Base-by-base conservation (phyloP, 1,140 invertebrate genomes). In the Linepithema humile region DNA sequence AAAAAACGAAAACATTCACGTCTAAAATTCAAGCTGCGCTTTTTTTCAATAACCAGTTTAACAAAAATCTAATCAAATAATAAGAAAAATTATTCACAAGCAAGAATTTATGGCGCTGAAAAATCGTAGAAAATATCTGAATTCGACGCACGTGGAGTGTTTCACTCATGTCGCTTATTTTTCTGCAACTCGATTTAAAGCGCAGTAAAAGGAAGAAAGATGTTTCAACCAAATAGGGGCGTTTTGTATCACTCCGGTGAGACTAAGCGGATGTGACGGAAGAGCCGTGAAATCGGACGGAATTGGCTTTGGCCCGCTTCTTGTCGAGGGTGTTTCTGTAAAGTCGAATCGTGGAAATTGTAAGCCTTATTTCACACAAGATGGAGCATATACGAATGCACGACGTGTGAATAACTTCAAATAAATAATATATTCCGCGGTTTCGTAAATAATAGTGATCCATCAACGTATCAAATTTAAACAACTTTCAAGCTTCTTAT, bases 201-300 rank as follows among this genome's bases (percentile, higher is more conserved):
- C 57, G 12, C 12, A 23, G 17, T 29, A 26, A 53, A 48, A 59
- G 20, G 45, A 53, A 48, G 32, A 53, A 55, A 62, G 64, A 85
- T 48, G 65, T 72, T 74, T 83, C 55, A 50, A 10, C 29, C 35
- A 48, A 72, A 78, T 38, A 73, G 40, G 50, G 45, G 10, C 48
- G 48, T 48, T 85, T 74, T 85, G 53, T 73, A 45, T 50, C 38
- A 23, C 5, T n/a, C 20, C 20, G 32, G 26, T 40, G 53, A 67
- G 62, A 35, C 55, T 57, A 40, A 69, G 35, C 59, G 62, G 35
- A 87, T 83, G 45, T 48, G 69, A 74, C 38, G 32, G 55, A 85
- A 62, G 38, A 75, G 29, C 53, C 84, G 77, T 75, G 55, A 87
- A 87, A 87, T 87, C 69, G 69, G 75, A 53, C 32, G 43, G 69